Evolutionary conservation across 2,113 vertebrate species (phyloP), one percentile per base, ranked within the genome.

Genomic region (Peromyscus leucopus): DNA sequence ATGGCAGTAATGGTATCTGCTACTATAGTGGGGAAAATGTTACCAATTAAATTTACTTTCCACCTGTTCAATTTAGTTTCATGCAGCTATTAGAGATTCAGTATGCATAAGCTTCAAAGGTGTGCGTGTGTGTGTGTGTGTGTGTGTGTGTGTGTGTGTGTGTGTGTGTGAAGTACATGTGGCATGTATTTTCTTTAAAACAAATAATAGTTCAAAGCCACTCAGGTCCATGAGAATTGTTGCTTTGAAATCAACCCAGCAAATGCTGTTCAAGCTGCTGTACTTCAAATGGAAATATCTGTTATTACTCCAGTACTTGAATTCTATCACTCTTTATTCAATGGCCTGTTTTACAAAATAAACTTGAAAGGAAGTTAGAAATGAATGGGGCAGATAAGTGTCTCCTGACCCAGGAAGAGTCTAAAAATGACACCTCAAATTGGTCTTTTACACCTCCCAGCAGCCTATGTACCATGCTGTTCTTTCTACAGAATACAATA

Each of bases 201-300:
- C 83, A 93, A 96, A 97, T 87, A 97, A 85, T 97, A 96, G 88
- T 96, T 97, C 95, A 97, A 94, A 96, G 96, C 69, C 74, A 83
- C 26, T 78, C 46, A 82, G 89, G 89, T 96, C 46, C 74, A 90
- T 86, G 93, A 71, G n/a, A 90, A 91, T 59, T 75, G 67, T 28
- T 87, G 26, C 91, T 93, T 95, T 96, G 96, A 95, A 97, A 93
- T 1, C 57, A 79, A 84, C 24, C 57, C 48, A 67, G 46, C 36
- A 71, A 90, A 88, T 78, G 51, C 51, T 91, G 88, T 46, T 31
- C 15, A 4, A 63, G 33, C 89, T 80, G 61, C 3, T 2, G 83
- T 6, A 51, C 95, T 96, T 97, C 94, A 96, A 92, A 97, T 89
- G 24, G 26, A 93, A 93, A 90, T 94, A 2, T 83, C 75, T 65